Conservation (phyloP, 1,140 invertebrate genomes). For the Temnothorax curvispinosus region DNA sequence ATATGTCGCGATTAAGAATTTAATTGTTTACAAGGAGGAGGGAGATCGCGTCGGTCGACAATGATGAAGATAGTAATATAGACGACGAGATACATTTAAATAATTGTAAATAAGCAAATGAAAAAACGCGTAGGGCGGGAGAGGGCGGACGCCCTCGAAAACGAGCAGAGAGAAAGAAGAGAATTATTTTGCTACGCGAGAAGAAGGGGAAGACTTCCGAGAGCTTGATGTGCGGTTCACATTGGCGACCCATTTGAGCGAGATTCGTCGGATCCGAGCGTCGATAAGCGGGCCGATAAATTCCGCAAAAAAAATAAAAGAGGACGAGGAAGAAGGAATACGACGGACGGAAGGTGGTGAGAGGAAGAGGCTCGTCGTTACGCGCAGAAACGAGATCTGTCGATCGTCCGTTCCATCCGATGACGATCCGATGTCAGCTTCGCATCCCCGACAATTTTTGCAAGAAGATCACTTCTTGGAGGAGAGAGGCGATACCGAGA, state of each 20-base stretch:
- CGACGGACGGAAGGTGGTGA: not conserved
- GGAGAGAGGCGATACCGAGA: not conserved
- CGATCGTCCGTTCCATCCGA: constrained; percentile 43
- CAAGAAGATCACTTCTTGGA: not conserved
- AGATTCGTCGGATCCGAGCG: not conserved
- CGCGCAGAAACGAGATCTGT: constrained; percentile 65
- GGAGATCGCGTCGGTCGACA: constrained; percentile 43
- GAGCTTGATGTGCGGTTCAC: not conserved
- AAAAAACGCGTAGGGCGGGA: constrained; percentile 29
- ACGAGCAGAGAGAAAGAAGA: constrained; percentile 38
- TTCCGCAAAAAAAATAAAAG: not conserved
- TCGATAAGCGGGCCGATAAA: not conserved
- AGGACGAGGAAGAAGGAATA: not conserved
- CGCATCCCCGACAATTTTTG: not conserved
- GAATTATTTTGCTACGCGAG: constrained; percentile 76
- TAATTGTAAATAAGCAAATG: constrained; percentile 64
- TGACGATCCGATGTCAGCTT: constrained; percentile 5
- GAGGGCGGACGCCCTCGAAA: not conserved
- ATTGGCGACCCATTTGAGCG: constrained; percentile 13
- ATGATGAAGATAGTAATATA: constrained; percentile 36
- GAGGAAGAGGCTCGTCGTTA: constrained; percentile 47
- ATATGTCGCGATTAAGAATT: constrained; percentile 30
- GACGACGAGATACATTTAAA: constrained; percentile 37
- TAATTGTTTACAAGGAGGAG: constrained; percentile 43
- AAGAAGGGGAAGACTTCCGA: constrained; percentile 42